Conservation (phyloP, 92 coral and sea anemone genomes). For the Metridium senile region DNA sequence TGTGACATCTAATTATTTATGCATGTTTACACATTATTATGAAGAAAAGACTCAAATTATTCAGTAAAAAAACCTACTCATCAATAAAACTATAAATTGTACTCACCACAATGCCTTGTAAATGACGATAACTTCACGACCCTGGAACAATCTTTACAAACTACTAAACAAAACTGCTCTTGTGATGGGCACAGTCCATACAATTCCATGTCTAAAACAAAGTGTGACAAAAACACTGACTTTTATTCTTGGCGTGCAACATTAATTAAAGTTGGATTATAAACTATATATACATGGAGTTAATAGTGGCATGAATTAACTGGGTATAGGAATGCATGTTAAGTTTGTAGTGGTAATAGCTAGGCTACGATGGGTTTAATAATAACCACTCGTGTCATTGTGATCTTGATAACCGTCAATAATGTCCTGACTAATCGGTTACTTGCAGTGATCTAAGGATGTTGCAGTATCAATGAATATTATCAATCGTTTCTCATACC, state of each 20-base stretch:
- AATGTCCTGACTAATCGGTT: background rate
- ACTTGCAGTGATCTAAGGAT: background rate
- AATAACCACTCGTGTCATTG: background rate
- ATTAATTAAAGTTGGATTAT: background rate
- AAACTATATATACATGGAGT: background rate
- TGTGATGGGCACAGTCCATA: constrained; percentile 94
- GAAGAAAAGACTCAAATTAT: background rate
- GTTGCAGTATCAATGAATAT: background rate
- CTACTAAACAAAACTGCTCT: constrained; percentile 81
- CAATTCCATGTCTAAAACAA: constrained; percentile 88
- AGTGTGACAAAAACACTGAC: too few relatives aligned
- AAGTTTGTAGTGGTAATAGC: background rate
- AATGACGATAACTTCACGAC: constrained; percentile 87
- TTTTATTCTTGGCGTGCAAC: constrained; percentile 19
- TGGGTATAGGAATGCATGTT: background rate
- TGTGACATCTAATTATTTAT: background rate
- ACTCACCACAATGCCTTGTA: constrained; percentile 91
- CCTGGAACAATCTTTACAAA: constrained; percentile 82
- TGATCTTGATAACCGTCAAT: constrained; percentile 1
- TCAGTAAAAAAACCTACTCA: background rate
- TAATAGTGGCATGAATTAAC: background rate
- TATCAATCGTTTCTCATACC: constrained; percentile 52
- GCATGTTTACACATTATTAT: background rate
- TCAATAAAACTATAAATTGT: background rate
- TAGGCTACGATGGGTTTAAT: background rate